Conservation (phyloP, 2,888 invertebrate species). For the Octonoba sinensis region DNA sequence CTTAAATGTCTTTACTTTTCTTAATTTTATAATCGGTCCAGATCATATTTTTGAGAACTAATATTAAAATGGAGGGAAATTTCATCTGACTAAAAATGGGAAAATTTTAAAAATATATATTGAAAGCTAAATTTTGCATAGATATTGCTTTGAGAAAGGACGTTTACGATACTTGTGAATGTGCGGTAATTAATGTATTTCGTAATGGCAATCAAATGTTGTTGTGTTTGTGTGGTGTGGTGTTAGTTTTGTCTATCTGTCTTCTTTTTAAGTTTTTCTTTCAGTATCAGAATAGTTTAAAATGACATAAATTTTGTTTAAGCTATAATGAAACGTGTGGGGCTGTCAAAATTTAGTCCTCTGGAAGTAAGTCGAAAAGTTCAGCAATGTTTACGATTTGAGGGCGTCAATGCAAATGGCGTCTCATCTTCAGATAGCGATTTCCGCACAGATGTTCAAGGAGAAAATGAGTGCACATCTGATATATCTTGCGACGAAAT, state of each 20-base stretch:
- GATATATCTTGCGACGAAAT: constrained; percentile 1
- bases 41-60: too few species aligned
- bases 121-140: too few species aligned
- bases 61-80: too few species aligned
- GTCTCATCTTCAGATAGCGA: constrained; percentile 28
- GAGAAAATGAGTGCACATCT: constrained; percentile 6
- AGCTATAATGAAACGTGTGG: constrained; percentile 64
- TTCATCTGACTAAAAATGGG: too few species aligned
- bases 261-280: not conserved
- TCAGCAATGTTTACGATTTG: constrained; percentile 59
- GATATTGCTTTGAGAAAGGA: not conserved
- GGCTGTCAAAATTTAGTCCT: constrained; percentile 56
- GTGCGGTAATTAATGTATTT: not conserved
- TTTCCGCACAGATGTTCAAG: constrained; percentile 6
- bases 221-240: not conserved
- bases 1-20: too few species aligned
- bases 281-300: not conserved
- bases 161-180: not conserved
- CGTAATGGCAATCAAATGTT: not conserved
- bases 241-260: not conserved
- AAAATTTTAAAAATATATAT: too few species aligned
- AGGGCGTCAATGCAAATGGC: constrained; percentile 65
- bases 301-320: not conserved
- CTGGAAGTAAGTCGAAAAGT: constrained; percentile 53
- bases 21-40: too few species aligned